phyloP scores from a whole-genome alignment of 2,797 vertebrate species.

The Acanthornis magna region DNA sequence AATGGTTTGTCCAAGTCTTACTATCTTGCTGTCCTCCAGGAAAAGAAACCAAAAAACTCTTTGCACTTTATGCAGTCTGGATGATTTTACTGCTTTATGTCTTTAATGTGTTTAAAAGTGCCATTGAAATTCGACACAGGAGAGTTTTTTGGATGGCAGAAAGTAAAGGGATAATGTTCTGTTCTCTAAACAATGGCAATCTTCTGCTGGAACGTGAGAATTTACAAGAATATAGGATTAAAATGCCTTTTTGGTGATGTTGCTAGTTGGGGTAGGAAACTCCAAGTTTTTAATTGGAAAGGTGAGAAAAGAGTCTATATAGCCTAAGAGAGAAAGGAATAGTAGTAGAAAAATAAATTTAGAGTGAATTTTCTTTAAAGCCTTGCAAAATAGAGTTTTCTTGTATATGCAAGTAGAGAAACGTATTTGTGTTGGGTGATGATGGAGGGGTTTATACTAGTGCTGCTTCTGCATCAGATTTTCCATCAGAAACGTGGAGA shows the following conservation, averaged over 20 bases:
- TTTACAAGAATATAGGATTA: not conserved
- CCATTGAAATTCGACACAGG: not conserved
- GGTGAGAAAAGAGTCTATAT: not conserved
- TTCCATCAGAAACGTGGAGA: not conserved
- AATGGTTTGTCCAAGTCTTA: not conserved
- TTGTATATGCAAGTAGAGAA: not conserved
- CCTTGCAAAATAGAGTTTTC: not conserved
- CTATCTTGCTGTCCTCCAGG: not conserved
- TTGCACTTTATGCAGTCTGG: not conserved
- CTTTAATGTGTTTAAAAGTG: not conserved
- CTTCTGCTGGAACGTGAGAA: not conserved
- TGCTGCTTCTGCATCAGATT: not conserved
- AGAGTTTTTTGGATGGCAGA: not conserved
- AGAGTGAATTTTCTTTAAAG: not conserved
- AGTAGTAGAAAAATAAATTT: not conserved
- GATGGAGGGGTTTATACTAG: not conserved
- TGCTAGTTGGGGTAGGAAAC: not conserved
- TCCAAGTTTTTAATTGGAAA: not conserved
- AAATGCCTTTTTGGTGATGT: not conserved
- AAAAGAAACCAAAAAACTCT: not conserved
- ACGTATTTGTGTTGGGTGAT: not conserved
- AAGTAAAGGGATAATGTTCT: not conserved
- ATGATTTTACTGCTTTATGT: not conserved
- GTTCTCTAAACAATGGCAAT: not conserved
- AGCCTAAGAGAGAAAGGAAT: not conserved